Conservation (phyloP, 2,797 vertebrate genomes). For the Typhlichthys subterraneus region DNA sequence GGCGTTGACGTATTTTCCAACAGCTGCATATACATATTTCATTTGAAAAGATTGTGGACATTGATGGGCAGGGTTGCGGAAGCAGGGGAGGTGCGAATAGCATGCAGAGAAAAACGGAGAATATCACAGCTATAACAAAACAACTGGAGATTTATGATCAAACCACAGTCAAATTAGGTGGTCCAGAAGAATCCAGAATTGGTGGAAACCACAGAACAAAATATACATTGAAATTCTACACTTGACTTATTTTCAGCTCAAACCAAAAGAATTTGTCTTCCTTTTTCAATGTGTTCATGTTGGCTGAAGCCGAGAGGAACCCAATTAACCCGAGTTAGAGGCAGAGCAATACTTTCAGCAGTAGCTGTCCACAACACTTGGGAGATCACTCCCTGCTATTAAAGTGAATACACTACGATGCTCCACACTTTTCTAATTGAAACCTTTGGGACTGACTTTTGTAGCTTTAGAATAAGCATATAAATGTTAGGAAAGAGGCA, state of each 20-base stretch:
- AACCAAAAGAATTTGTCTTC: slow-evolving; percentile 51
- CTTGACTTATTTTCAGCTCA: slow-evolving; percentile 57
- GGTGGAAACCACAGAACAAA: slow-evolving; percentile 19
- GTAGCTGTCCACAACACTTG: slow-evolving; percentile 68
- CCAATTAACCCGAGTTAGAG: slow-evolving; percentile 81
- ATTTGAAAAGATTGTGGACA: background rate
- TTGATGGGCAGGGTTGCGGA: background rate
- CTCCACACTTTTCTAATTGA: slow-evolving; percentile 80
- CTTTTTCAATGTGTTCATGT: slow-evolving; percentile 47
- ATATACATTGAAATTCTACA: slow-evolving; percentile 50
- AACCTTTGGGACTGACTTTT: slow-evolving; percentile 79
- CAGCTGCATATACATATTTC: background rate
- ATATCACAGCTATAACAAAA: no score
- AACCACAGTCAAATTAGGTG: background rate
- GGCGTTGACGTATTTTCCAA: background rate
- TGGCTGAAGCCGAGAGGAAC: slow-evolving; percentile 71
- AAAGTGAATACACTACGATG: slow-evolving; percentile 74
- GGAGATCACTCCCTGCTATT: slow-evolving; percentile 77
- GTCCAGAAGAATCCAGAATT: background rate
- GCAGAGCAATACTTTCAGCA: slow-evolving; percentile 64
- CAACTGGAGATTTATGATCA: no score
- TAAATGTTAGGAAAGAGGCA: slow-evolving; percentile 68
- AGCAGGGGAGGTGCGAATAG: no score
- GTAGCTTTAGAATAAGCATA: slow-evolving; percentile 61
- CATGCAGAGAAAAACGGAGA: no score